Base-by-base conservation (phyloP, 2,888 invertebrate species). In the Nineta flava region DNA sequence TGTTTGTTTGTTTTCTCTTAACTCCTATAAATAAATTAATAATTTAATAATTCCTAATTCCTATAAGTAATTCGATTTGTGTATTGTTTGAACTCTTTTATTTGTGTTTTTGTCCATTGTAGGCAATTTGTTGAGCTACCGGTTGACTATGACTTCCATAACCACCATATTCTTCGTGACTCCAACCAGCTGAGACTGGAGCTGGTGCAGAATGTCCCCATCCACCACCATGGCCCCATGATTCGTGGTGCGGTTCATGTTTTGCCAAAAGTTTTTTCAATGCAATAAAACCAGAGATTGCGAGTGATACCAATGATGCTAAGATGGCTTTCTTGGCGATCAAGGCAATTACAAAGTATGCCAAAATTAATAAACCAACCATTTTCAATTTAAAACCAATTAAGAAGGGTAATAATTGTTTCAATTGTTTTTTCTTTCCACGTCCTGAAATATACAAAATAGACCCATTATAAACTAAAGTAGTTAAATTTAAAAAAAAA, bases 311-410 rank as follows among this genome's bases (percentile, higher is more conserved):
- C 50, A 77, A 60, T 7, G 76, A 75, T 2, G 73, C 71, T 54
- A 77, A 59, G 55, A 79, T 65, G 48, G 79, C 79, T 60, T 79
- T 79, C 68, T 79, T 79, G 56, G 79, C 79, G 57, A 79, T 62
- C 53, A 79, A 62, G 44, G 73, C 71, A 54, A 77, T 69, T 46
- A 69, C 74, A 60, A 79, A 68, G 64, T 75, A 73, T 19, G 73
- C 67, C 47, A 77, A 64, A 43, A 73, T 68, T 38, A 70, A 69
- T 50, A 79, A 62, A 2, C 70, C 65, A 43, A 71, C 74, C 53
- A 78, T 61, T 61, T 79, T 79, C 57, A 75, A 66, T 62, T 77
- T 78, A 46, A 77, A 66, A 26, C 71, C 74, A 57, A 77, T 60
- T 52, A 79, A 60, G 50, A 79, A 64, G 16, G 79, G 78, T 53